phyloP scores from a whole-genome alignment of 2,797 vertebrate species.

The Erithacus rubecula region DNA sequence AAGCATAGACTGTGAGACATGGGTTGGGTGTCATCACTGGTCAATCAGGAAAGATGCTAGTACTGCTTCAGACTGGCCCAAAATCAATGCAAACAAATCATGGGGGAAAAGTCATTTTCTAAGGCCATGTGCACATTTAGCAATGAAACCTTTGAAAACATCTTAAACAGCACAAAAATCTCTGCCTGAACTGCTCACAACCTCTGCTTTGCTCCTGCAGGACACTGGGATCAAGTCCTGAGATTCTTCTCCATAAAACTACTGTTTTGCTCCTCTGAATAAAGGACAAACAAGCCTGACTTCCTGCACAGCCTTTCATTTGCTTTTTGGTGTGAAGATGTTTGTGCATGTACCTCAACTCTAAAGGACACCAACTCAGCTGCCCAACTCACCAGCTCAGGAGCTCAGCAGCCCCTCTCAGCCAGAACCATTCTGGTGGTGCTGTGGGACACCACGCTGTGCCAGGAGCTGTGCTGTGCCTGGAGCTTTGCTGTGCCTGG shows the following conservation, averaged over 20 bases:
- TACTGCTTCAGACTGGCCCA: not conserved
- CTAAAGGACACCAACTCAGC: not conserved
- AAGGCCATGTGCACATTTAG: not conserved
- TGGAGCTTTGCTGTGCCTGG: not conserved
- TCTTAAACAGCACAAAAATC: not conserved
- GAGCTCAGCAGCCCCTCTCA: not conserved
- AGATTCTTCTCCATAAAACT: not conserved
- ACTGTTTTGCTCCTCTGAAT: not conserved
- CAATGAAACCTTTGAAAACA: not conserved
- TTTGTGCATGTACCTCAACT: not conserved
- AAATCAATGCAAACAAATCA: not conserved
- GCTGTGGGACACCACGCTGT: not conserved
- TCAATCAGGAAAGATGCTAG: not conserved
- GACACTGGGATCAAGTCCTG: not conserved
- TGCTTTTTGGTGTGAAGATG: not conserved
- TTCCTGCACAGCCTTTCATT: not conserved
- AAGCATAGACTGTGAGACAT: not conserved
- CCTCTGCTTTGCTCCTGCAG: not conserved
- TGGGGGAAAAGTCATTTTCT: not conserved
- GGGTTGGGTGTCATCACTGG: accelerated
- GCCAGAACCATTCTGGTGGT: not conserved
- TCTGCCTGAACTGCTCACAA: not conserved
- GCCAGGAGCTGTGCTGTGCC: not conserved
- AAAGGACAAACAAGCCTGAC: not conserved
- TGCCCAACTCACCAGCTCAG: too few relatives aligned